A percentile compares a stretch with the other conserved stretches of the same genome.
Evolutionary conservation across 2,888 invertebrate species (phyloP).

Genomic region (Willowsia nigromaculata): DNA sequence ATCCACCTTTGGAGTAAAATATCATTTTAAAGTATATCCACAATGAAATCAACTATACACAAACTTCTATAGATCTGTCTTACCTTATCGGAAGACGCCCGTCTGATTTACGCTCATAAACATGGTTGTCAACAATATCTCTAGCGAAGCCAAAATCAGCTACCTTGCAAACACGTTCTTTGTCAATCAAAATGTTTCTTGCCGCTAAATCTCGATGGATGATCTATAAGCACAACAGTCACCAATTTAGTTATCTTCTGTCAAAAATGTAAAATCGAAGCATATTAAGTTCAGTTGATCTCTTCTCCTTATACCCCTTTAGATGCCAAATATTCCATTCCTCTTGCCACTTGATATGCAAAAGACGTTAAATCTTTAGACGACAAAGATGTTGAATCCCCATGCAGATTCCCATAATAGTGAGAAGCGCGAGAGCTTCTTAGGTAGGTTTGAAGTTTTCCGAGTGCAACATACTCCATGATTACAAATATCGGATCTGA

Average conservation of each 20-base stretch:
- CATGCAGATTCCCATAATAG: constrained; percentile 88
- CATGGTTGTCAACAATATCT: constrained; percentile 89
- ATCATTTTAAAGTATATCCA: not conserved
- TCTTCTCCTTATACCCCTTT: constrained; percentile 86
- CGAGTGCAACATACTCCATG: constrained; percentile 93
- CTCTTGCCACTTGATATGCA: constrained; percentile 93
- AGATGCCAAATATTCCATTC: constrained; percentile 92
- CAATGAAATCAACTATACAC: not conserved
- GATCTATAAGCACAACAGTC: too few relatives aligned
- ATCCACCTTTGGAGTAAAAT: constrained; percentile 86
- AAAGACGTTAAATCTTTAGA: constrained; percentile 90
- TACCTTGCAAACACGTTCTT: constrained; percentile 93
- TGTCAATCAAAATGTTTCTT: constrained; percentile 91
- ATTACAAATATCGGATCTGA: constrained; percentile 94
- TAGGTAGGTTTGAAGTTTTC: constrained; percentile 93
- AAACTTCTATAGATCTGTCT: too few relatives aligned
- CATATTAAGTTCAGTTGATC: too few relatives aligned
- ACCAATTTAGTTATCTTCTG: too few relatives aligned
- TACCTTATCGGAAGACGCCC: constrained; percentile 80
- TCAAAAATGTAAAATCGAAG: too few relatives aligned
- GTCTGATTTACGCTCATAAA: constrained; percentile 81
- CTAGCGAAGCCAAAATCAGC: constrained; percentile 97
- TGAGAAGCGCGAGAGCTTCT: constrained; percentile 92
- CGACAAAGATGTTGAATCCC: constrained; percentile 78
- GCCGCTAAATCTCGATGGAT: constrained; percentile 95